Conservation (phyloP, 2,888 invertebrate genomes). For the Atherix ibis region DNA sequence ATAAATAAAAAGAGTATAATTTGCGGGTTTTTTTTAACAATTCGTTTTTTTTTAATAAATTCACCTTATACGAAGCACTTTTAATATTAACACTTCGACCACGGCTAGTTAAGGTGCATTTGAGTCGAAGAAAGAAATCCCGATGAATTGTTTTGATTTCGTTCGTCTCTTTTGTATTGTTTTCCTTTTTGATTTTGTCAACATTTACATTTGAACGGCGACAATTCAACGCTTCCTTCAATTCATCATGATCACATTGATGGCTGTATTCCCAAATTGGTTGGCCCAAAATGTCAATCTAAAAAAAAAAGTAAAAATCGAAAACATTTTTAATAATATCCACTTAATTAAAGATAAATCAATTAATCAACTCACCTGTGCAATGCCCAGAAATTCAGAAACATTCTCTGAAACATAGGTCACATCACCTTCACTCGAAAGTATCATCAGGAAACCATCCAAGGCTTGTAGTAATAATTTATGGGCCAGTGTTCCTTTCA, state of each 20-base stretch:
- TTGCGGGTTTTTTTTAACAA: too few species aligned
- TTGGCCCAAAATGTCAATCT: conserved; percentile 94
- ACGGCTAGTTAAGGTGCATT: conserved; percentile 86
- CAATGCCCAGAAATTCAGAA: conserved; percentile 74
- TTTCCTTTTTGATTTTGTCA: conserved; percentile 25
- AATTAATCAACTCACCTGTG: conserved; percentile 50
- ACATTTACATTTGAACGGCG: conserved; percentile 17
- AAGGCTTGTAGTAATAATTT: conserved; percentile 43
- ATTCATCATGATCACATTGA: conserved; percentile 89
- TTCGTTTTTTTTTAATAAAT: too few species aligned
- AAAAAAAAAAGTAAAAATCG: conserved; percentile 21
- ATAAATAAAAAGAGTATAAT: too few species aligned
- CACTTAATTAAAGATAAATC: too few species aligned
- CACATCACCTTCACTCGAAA: conserved; percentile 81
- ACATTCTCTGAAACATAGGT: conserved; percentile 87
- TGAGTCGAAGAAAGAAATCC: conserved; percentile 46
- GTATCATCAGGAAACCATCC: conserved; percentile 79
- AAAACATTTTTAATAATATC: conserved; percentile 4
- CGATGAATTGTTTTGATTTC: conserved; percentile 27
- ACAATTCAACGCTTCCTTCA: conserved; percentile 44
- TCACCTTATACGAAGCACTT: conserved; percentile 91
- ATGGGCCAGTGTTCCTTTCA: conserved; percentile 26
- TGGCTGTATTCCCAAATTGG: conserved; percentile 88
- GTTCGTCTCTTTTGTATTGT: conserved; percentile 10
- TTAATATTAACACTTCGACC: conserved; percentile 92